phyloP scores from a whole-genome alignment of 2,888 invertebrate species.

The Chymomyza fuscimana region DNA sequence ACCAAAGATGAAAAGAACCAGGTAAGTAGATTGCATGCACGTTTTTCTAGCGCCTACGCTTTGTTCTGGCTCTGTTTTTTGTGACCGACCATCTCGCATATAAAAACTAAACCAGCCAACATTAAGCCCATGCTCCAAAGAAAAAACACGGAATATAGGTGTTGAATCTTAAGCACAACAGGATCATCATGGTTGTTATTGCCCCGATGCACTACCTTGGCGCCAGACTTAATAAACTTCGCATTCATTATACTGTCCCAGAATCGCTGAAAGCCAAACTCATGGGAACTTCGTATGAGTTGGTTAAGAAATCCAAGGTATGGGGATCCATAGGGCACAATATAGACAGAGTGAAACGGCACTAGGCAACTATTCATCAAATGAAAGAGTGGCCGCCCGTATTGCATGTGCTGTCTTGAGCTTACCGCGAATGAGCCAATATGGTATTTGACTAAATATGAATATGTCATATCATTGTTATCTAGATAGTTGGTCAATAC shows the following conservation, averaged over 20 bases:
- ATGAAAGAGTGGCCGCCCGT: slow-evolving; percentile 81
- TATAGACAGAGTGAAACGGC: slow-evolving; percentile 82
- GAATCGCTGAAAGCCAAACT: slow-evolving; percentile 81
- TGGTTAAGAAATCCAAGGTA: slow-evolving; percentile 81
- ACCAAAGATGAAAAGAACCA: slow-evolving; percentile 85
- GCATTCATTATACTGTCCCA: slow-evolving; percentile 74
- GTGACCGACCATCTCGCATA: slow-evolving; percentile 56
- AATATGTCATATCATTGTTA: slow-evolving; percentile 80
- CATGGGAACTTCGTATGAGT: slow-evolving; percentile 80
- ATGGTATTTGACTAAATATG: slow-evolving; percentile 81
- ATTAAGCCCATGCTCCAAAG: slow-evolving; percentile 42
- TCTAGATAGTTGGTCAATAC: slow-evolving; percentile 79
- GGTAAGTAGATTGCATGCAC: slow-evolving; percentile 78
- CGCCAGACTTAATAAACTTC: slow-evolving; percentile 64
- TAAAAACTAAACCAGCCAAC: slow-evolving; percentile 54
- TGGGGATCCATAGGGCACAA: slow-evolving; percentile 82
- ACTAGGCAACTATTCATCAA: slow-evolving; percentile 81
- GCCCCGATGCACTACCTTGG: slow-evolving; percentile 46
- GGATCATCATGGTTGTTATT: slow-evolving; percentile 55
- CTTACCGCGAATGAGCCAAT: slow-evolving; percentile 73
- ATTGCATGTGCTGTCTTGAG: slow-evolving; percentile 60
- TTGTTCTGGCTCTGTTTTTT: slow-evolving; percentile 46
- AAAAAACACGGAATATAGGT: slow-evolving; percentile 70
- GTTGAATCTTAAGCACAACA: slow-evolving; percentile 70
- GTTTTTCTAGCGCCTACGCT: slow-evolving; percentile 29